These are phyloP conservation scores for Heterochromis multidens DNA, from an alignment of 2,113 vertebrate genomes.

Conservation along the genomic window DNA sequence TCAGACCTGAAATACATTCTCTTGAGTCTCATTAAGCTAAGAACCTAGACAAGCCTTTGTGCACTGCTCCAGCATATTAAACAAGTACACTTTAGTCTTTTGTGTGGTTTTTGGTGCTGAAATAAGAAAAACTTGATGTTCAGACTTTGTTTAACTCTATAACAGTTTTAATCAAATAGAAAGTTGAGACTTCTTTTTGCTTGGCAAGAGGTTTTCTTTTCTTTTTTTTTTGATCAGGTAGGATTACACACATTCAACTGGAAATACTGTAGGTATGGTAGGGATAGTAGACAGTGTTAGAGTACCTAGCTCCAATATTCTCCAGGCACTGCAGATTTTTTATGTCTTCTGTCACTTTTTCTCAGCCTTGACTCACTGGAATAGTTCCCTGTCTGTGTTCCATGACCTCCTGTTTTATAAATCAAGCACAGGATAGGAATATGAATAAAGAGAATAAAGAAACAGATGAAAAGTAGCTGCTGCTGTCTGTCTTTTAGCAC, in stretches of 20 bases:
- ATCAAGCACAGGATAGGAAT: background rate
- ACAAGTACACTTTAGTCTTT: background rate
- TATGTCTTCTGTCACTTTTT: background rate
- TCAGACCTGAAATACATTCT: background rate
- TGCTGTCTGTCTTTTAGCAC: background rate
- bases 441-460: background rate
- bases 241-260: too few relatives aligned
- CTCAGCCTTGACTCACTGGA: background rate
- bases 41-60: background rate
- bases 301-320: background rate
- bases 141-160: background rate
- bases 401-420: background rate
- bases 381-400: background rate
- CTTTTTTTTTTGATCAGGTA: background rate
- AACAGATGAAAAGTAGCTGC: background rate
- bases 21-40: background rate
- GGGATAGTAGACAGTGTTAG: background rate
- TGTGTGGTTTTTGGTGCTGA: background rate
- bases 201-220: background rate
- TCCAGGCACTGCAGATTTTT: background rate
- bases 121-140: background rate
- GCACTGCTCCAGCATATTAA: background rate
- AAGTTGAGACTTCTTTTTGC: background rate
- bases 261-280: background rate
- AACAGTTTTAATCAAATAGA: background rate